Evolutionary conservation across 2,888 invertebrate genomes (phyloP).

Genomic region (Camponotus fellah): DNA sequence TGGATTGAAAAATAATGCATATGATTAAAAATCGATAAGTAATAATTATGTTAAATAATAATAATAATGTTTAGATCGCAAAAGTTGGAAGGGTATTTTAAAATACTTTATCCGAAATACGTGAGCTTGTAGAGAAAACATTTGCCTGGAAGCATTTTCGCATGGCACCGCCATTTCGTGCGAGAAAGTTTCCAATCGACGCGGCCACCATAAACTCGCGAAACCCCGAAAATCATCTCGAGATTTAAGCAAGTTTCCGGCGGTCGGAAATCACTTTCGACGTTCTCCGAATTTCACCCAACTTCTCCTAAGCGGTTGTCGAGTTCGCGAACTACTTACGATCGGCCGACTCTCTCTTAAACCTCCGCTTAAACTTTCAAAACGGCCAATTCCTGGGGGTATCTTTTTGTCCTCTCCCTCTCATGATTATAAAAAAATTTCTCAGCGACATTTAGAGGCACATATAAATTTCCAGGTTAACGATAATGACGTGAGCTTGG

Average conservation of each 20-base stretch:
- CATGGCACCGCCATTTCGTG: neutral
- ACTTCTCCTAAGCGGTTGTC: constrained; percentile 55
- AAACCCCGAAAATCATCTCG: constrained; percentile 52
- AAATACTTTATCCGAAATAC: neutral
- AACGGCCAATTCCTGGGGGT: constrained; percentile 22
- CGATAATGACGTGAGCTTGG: neutral
- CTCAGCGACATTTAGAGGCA: constrained; percentile 4
- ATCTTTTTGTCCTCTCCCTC: constrained; percentile 24
- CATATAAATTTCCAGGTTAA: constrained; percentile 1
- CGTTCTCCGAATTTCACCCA: constrained; percentile 60
- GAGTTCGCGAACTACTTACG: constrained; percentile 62
- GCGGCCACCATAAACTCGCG: constrained; percentile 47
- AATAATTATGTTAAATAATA: neutral
- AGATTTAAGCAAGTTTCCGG: constrained; percentile 62
- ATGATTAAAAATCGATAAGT: no score
- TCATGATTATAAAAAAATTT: constrained; percentile 32
- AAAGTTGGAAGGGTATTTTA: neutral
- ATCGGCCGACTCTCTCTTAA: constrained; percentile 54
- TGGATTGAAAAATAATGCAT: no score
- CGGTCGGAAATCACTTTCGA: constrained; percentile 62
- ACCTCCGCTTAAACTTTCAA: constrained; percentile 54
- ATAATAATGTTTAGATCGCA: neutral
- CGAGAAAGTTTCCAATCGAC: constrained; percentile 51
- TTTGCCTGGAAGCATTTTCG: neutral
- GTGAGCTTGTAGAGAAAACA: constrained; percentile 24